Percentiles rank a stretch among this genome's conserved stretches.
phyloP scores from a whole-genome alignment of 2,888 invertebrate genomes.

The Habrosyne pyritoides region DNA sequence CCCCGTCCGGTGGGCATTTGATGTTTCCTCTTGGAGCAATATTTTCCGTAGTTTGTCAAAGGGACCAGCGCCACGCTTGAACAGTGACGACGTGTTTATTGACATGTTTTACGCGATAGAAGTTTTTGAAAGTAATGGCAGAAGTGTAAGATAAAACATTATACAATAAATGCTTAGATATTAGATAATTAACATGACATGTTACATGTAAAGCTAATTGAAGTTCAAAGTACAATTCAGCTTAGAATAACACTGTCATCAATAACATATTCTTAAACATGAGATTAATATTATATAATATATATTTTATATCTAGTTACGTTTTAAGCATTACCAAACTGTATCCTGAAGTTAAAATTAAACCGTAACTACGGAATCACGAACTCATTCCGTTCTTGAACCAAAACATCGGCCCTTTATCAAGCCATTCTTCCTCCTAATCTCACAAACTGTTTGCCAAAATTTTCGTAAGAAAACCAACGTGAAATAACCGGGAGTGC shows the following conservation, averaged over 20 bases:
- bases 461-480: conserved; percentile 70
- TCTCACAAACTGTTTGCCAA: conserved; percentile 62
- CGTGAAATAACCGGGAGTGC: conserved; percentile 41
- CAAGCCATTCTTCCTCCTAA: conserved; percentile 64
- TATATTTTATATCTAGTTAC: too few species aligned
- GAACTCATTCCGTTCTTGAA: conserved; percentile 11
- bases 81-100: conserved; percentile 31
- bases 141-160: neutral
- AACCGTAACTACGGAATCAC: neutral
- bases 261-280: too few species aligned
- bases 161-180: too few species aligned
- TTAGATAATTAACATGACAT: too few species aligned
- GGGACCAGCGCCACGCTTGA: conserved; percentile 36
- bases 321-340: neutral
- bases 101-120: neutral
- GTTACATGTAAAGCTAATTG: too few species aligned
- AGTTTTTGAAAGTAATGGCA: neutral
- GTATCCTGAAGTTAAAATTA: neutral
- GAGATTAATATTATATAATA: too few species aligned
- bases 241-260: too few species aligned
- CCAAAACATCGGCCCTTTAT: conserved; percentile 40
- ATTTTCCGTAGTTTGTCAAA: conserved; percentile 33
- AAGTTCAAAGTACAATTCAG: too few species aligned
- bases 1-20: conserved; percentile 27
- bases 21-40: conserved; percentile 34